These are phyloP conservation scores for Lathamus discolor DNA, from an alignment of 2,113 vertebrate genomes.

Conservation along the genomic window DNA sequence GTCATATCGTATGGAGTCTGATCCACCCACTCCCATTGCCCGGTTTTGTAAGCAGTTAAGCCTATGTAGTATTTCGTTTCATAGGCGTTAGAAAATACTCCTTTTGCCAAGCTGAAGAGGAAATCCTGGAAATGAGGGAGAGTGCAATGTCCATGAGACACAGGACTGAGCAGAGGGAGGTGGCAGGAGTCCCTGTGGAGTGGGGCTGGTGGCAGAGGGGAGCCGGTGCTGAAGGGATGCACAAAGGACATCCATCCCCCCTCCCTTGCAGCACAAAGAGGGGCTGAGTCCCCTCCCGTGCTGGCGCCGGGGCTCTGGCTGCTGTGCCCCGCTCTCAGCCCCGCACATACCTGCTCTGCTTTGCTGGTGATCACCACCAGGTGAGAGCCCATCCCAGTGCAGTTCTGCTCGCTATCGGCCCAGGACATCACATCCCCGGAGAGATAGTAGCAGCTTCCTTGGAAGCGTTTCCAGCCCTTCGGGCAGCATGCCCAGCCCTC, in stretches of 20 bases:
- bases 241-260: not conserved
- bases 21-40: constrained; percentile 51
- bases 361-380: constrained; percentile 60
- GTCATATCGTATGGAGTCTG: not conserved
- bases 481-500: not conserved
- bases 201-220: not conserved
- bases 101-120: not conserved
- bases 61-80: constrained; percentile 57
- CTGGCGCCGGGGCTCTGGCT: not conserved
- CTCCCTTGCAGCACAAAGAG: not conserved
- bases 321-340: not conserved
- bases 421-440: not conserved
- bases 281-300: not conserved
- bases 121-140: constrained; percentile 9
- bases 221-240: not conserved
- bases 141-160: not conserved
- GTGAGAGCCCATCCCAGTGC: constrained; percentile 53
- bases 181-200: not conserved
- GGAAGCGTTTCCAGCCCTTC: constrained; percentile 18
- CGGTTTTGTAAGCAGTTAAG: not conserved
- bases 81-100: not conserved
- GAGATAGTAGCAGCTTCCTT: constrained; percentile 63
- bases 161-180: not conserved
- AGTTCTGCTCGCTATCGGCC: constrained; percentile 41
- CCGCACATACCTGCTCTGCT: constrained; percentile 63